Percentiles rank a stretch among this genome's conserved stretches.
phyloP scores from a whole-genome alignment of 2,888 invertebrate genomes.

The Philonicus albiceps region DNA sequence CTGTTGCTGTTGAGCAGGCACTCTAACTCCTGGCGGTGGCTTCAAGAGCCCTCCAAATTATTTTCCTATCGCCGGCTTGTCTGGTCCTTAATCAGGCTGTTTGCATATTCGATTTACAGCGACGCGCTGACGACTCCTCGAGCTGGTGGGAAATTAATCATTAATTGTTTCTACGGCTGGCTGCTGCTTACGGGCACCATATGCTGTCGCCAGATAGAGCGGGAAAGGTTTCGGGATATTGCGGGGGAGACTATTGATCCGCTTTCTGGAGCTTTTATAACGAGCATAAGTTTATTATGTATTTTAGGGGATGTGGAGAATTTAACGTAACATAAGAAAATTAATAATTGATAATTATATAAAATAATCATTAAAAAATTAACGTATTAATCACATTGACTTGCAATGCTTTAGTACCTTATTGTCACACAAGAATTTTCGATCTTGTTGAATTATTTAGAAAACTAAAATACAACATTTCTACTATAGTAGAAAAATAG shows the following conservation, averaged over 20 bases:
- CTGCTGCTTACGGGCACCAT: neutral
- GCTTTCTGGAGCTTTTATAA: neutral
- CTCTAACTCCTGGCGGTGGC: neutral
- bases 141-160: conserved; percentile 4
- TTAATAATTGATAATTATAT: neutral
- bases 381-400: neutral
- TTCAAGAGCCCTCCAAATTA: conserved; percentile 16
- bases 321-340: neutral
- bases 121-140: neutral
- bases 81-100: neutral
- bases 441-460: too few species aligned
- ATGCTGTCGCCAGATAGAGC: neutral
- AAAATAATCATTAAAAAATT: neutral
- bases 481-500: too few species aligned
- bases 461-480: too few species aligned
- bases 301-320: neutral
- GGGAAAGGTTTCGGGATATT: neutral
- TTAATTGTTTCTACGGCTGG: neutral
- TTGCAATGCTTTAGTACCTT: too few species aligned
- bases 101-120: conserved; percentile 10
- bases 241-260: neutral
- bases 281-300: neutral
- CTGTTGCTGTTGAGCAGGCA: neutral
- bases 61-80: conserved; percentile 19
- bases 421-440: too few species aligned